These are phyloP conservation scores for Coregonus ussuriensis DNA, from an alignment of 2,797 vertebrate species.

Conservation along the genomic window DNA sequence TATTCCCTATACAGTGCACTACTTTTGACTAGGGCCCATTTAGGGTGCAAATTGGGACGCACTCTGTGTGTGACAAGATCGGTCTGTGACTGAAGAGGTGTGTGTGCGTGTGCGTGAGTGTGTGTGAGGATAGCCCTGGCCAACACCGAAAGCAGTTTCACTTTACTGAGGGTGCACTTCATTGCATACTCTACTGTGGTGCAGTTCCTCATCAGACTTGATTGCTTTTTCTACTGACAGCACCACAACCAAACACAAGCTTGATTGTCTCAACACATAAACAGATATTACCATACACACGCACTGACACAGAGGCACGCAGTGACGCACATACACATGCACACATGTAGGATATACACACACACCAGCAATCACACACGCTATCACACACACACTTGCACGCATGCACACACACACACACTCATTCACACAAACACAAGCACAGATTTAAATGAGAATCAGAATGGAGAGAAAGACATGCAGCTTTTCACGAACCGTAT, in stretches of 20 bases:
- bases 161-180: conserved; percentile 38
- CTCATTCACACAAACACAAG: conserved; percentile 21
- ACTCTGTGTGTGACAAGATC: neutral
- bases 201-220: conserved; percentile 46
- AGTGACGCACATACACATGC: neutral
- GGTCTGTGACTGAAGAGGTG: neutral
- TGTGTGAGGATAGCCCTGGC: conserved; percentile 24
- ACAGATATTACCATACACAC: too few relatives aligned
- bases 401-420: conserved; percentile 4
- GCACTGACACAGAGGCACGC: too few relatives aligned
- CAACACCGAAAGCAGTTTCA: conserved; percentile 27
- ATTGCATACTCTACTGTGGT: conserved; percentile 38
- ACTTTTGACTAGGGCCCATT: neutral
- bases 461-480: conserved; percentile 82
- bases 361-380: neutral
- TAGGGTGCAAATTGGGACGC: neutral
- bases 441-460: conserved; percentile 42
- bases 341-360: neutral
- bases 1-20: neutral
- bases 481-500: conserved; percentile 99
- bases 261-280: too few relatives aligned
- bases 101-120: conserved; percentile 8
- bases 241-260: neutral
- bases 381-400: neutral
- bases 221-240: conserved; percentile 29